Evolutionary conservation across 2,888 invertebrate genomes (phyloP).

Genomic region (Andrena bicolor): DNA sequence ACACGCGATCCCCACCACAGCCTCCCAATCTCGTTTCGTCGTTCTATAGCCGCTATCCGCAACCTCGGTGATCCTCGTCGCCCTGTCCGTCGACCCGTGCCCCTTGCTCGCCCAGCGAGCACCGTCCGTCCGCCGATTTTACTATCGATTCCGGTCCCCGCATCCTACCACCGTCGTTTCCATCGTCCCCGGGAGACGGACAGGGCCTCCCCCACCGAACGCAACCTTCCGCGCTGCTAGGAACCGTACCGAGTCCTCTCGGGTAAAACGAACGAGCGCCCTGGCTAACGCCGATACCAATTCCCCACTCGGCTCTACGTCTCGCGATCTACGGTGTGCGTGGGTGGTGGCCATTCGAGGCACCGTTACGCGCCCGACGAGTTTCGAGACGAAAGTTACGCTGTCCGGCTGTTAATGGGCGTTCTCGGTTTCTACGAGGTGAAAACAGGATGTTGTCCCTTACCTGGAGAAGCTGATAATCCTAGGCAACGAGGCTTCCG

Average conservation of each 20-base stretch:
- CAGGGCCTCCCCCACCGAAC: neutral
- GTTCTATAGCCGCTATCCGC: constrained; percentile 16
- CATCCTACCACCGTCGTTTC: neutral
- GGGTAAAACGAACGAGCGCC: neutral
- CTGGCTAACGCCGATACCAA: neutral
- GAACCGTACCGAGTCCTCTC: neutral
- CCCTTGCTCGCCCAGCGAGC: neutral
- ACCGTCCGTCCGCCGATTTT: constrained; percentile 11
- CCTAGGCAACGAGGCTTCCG: constrained; percentile 81
- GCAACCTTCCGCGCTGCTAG: neutral
- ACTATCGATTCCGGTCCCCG: constrained; percentile 30
- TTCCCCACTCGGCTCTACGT: neutral
- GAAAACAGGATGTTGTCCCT: neutral
- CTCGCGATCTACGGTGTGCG: constrained; percentile 1
- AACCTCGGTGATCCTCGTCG: constrained; percentile 20
- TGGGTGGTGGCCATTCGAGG: constrained; percentile 29
- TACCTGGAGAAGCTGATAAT: constrained; percentile 83
- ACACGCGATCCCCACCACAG: constrained; percentile 53
- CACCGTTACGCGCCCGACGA: neutral
- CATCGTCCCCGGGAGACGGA: neutral
- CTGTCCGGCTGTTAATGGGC: neutral
- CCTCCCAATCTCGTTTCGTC: constrained; percentile 31
- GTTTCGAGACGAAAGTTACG: neutral
- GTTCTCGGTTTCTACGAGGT: neutral
- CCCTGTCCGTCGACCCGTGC: constrained; percentile 17